A percentile compares a stretch with the other conserved stretches of the same genome.
phyloP scores from a whole-genome alignment of 2,797 vertebrate species.

The Premnoplex brunnescens region DNA sequence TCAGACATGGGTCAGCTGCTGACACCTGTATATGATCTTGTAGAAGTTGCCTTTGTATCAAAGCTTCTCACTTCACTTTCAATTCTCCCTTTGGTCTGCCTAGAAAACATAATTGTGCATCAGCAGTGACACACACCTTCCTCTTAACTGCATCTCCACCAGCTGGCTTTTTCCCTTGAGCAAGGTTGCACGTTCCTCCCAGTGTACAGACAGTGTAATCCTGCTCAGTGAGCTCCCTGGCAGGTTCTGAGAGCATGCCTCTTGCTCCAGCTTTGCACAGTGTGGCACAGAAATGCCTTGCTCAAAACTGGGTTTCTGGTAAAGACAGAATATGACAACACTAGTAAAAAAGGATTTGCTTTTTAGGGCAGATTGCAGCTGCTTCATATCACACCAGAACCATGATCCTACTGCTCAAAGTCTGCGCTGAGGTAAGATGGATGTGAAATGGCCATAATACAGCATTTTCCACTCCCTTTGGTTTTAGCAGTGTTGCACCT shows the following conservation, averaged over 20 bases:
- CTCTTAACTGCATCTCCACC: not conserved
- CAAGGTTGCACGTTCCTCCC: not conserved
- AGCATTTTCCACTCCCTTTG: not conserved
- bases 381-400: not conserved
- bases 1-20: not conserved
- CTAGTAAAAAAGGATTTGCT: not conserved
- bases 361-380: not conserved
- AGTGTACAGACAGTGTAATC: fast-evolving
- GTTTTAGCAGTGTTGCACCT: not conserved
- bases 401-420: not conserved
- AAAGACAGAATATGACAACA: not conserved
- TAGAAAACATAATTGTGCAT: not conserved
- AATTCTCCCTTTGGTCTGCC: not conserved
- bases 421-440: not conserved
- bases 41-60: not conserved
- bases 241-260: not conserved
- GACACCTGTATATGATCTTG: not conserved
- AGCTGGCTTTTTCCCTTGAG: not conserved
- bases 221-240: fast-evolving
- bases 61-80: not conserved
- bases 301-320: not conserved
- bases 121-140: not conserved
- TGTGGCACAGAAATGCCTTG: not conserved
- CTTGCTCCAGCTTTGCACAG: not conserved
- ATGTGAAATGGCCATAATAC: not conserved